These are phyloP conservation scores for Ornithoptera alexandrae DNA, from an alignment of 2,888 invertebrate species.

Conservation along the genomic window DNA sequence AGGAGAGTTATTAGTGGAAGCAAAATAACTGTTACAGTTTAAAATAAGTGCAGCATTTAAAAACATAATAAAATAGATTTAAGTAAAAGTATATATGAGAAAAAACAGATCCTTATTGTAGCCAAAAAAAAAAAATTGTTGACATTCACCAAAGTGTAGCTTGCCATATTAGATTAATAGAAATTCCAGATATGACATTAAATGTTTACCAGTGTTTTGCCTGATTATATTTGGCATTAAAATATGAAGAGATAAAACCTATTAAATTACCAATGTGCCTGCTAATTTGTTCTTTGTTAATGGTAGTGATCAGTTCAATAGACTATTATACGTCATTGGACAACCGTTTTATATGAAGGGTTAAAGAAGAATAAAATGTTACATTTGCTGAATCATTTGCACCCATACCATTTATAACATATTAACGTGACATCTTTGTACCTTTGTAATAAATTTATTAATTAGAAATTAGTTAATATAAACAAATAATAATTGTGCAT, in stretches of 20 bases:
- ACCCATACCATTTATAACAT: conserved; percentile 3
- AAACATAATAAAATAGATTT: conserved; percentile 31
- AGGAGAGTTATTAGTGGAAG: conserved; percentile 56
- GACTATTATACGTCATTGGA: conserved; percentile 3
- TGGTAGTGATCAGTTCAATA: background rate
- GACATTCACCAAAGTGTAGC: conserved; percentile 74
- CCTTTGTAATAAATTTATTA: conserved; percentile 13
- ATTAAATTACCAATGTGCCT: conserved; percentile 30
- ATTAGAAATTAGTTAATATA: background rate
- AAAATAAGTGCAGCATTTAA: conserved; percentile 31
- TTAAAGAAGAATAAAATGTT: conserved; percentile 2
- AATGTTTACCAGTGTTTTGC: conserved; percentile 17
- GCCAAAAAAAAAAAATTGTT: conserved; percentile 53
- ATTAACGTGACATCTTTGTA: conserved; percentile 14
- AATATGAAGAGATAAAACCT: background rate
- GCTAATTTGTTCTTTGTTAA: conserved; percentile 37
- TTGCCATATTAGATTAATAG: conserved; percentile 73
- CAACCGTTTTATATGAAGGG: background rate
- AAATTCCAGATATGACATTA: conserved; percentile 21
- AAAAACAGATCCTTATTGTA: conserved; percentile 35
- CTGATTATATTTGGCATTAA: conserved; percentile 4
- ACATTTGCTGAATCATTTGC: background rate
- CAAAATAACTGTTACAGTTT: conserved; percentile 20
- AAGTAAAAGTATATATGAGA: conserved; percentile 32
- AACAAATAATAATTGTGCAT: background rate